Conservation (phyloP, 2,113 vertebrate genomes). For the Melanotaenia duboulayi region DNA sequence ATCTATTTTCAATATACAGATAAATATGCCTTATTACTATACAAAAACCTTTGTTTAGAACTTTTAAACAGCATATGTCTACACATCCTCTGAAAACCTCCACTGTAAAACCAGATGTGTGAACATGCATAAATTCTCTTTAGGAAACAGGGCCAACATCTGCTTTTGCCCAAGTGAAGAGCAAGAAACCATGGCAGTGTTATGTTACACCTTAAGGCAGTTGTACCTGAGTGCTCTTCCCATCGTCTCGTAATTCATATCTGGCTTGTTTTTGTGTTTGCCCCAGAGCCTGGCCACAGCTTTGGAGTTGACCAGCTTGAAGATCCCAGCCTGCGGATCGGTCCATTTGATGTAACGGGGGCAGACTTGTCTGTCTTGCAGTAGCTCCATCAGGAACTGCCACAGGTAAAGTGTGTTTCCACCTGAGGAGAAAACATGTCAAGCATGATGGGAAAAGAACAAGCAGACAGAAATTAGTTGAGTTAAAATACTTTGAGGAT, state of each 20-base stretch:
- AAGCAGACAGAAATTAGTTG: not conserved
- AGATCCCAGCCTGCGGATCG: conserved; percentile 93
- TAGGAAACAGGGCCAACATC: not conserved
- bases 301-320: conserved; percentile 98
- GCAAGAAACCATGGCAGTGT: not conserved
- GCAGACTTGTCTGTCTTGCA: conserved; percentile 95
- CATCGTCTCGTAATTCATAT: conserved; percentile 99
- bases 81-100: not conserved
- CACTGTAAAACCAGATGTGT: not conserved
- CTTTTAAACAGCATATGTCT: not conserved
- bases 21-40: no score
- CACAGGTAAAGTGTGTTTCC: conserved; percentile 98
- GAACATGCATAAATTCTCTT: not conserved
- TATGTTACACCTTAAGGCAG: not conserved
- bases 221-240: conserved; percentile 95
- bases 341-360: conserved; percentile 99
- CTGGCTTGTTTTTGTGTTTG: conserved; percentile 98
- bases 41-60: no score
- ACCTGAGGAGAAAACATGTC: conserved; percentile 66
- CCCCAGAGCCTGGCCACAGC: conserved; percentile 96
- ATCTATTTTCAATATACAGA: no score
- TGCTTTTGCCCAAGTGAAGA: not conserved
- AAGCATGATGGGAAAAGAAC: conserved; percentile 6
- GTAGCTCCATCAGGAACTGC: conserved; percentile 96
- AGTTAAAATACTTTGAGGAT: conserved; percentile 17